Conservation (phyloP, 2,797 vertebrate genomes). For the Jordanella pulchra region DNA sequence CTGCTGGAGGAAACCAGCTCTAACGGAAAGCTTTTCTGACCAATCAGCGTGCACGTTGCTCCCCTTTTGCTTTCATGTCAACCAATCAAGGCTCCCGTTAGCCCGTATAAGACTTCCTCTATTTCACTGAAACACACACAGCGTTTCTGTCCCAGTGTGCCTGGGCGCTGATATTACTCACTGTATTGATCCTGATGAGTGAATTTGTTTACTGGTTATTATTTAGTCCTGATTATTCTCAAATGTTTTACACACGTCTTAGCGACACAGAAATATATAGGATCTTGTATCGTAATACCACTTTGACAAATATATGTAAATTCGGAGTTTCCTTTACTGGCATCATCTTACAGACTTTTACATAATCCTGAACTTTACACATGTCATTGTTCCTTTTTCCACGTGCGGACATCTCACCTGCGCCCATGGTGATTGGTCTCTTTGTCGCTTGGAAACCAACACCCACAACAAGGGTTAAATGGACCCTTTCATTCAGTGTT, state of each 20-base stretch:
- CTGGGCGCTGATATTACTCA: not conserved
- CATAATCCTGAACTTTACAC: slow-evolving; percentile 11
- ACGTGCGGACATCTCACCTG: slow-evolving; percentile 12
- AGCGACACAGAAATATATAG: not conserved
- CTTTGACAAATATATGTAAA: not conserved
- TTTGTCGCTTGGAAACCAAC: slow-evolving; percentile 13
- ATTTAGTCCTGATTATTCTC: not conserved
- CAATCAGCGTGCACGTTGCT: slow-evolving; percentile 55
- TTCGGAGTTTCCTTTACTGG: not conserved
- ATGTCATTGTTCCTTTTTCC: slow-evolving; percentile 3
- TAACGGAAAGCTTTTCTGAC: slow-evolving; percentile 41
- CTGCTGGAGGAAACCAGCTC: slow-evolving; percentile 38
- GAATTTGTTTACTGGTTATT: not conserved
- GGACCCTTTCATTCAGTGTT: not conserved
- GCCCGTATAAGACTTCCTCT: slow-evolving; percentile 24
- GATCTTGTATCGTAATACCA: not conserved
- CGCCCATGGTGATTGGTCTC: not conserved
- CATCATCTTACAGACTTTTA: not conserved
- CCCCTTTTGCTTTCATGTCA: not conserved
- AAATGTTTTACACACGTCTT: not conserved
- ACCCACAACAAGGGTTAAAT: slow-evolving; percentile 3
- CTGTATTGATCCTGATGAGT: not conserved
- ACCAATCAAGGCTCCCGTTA: slow-evolving; percentile 45
- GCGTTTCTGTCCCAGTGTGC: slow-evolving; percentile 12
- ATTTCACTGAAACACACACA: not conserved